Percentiles rank a stretch among this genome's conserved stretches.
phyloP scores from a whole-genome alignment of 2,797 vertebrate genomes.

The Hephaestus fuliginosus region DNA sequence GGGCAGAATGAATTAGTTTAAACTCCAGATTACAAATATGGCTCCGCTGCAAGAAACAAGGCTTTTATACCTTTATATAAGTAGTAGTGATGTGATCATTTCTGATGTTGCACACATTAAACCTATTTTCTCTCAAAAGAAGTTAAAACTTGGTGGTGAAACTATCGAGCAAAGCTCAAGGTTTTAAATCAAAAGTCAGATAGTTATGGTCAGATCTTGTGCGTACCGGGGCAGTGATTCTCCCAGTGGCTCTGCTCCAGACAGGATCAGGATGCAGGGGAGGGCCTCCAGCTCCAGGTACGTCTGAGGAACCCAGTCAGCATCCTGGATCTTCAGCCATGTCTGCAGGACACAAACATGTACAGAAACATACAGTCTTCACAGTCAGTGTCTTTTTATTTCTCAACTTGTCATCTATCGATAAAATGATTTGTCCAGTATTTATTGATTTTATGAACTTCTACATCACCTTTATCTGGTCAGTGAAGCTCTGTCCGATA shows the following conservation, averaged over 20 bases:
- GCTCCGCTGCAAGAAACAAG: neutral
- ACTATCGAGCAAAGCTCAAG: neutral
- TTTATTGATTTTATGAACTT: neutral
- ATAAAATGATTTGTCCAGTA: neutral
- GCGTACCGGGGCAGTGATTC: slow-evolving; percentile 94
- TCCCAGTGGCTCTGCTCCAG: slow-evolving; percentile 94
- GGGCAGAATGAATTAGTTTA: slow-evolving; percentile 18
- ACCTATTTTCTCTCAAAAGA: neutral
- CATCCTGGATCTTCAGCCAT: slow-evolving; percentile 95
- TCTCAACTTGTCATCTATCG: neutral
- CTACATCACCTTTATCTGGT: slow-evolving; percentile 90
- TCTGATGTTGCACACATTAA: neutral
- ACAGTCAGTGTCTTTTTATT: neutral
- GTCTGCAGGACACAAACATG: slow-evolving; percentile 74
- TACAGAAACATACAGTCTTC: neutral
- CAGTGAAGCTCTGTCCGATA: slow-evolving; percentile 91
- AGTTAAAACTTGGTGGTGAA: neutral
- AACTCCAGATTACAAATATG: neutral
- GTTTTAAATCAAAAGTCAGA: neutral
- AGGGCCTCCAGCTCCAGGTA: slow-evolving; percentile 96
- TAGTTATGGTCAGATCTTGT: neutral
- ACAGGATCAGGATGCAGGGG: slow-evolving; percentile 96
- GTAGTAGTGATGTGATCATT: neutral
- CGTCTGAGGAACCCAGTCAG: slow-evolving; percentile 93
- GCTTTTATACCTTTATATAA: neutral